Evolutionary conservation across 2,888 invertebrate genomes (phyloP).

Genomic region (Pyrrhosoma nymphula): DNA sequence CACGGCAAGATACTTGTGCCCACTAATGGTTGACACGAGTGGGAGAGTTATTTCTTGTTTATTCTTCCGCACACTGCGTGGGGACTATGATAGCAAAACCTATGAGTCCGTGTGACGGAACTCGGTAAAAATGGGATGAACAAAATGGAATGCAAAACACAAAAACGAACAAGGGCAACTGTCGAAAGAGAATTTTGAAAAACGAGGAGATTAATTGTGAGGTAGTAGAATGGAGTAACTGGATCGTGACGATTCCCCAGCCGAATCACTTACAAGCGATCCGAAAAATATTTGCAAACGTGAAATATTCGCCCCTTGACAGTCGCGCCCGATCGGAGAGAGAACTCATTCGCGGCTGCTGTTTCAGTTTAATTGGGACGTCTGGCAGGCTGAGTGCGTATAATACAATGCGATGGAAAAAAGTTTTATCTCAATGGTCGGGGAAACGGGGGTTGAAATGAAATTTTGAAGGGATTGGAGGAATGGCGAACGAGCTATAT

Average conservation of each 20-base stretch:
- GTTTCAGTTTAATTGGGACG: slow-evolving; percentile 52
- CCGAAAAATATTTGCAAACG: neutral
- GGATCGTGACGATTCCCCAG: neutral
- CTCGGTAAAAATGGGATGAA: too few species aligned
- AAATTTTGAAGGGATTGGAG: neutral
- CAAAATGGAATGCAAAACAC: too few species aligned
- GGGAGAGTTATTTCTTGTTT: neutral
- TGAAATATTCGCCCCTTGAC: neutral
- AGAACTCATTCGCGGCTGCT: neutral
- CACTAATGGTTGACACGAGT: neutral
- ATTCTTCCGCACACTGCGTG: neutral
- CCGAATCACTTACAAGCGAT: neutral
- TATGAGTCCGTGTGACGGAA: too few species aligned
- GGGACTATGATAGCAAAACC: neutral
- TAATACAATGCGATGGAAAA: too few species aligned
- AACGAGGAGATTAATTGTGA: neutral
- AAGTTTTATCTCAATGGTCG: neutral
- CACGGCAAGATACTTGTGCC: neutral
- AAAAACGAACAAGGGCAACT: too few species aligned
- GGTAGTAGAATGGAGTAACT: neutral
- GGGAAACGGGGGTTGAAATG: neutral
- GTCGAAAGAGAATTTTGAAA: too few species aligned
- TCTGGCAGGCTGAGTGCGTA: neutral
- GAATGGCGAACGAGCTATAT: neutral
- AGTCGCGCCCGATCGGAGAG: too few species aligned